Evolutionary conservation across 37 sponge, comb jelly and placozoan species (phyloP), one percentile per base, ranked within the genome.

Genomic region (Tethya wilhelma): DNA sequence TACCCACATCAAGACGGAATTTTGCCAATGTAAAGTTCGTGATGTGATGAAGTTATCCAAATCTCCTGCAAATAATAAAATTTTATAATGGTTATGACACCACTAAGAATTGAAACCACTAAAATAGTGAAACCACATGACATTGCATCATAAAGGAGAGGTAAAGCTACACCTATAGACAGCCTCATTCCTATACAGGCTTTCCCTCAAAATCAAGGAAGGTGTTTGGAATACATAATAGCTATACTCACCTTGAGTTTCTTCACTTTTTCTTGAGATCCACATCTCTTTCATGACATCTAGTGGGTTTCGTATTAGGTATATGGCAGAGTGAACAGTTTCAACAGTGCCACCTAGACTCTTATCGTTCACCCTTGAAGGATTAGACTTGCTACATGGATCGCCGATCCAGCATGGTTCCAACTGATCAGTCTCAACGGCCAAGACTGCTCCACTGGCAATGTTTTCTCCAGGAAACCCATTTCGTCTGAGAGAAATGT

Each of bases 391-490:
- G 19, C 22, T 23, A 59, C 36, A 34, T 22, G 26, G 38, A 14
- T 29, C 40, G 4, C 68, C 58, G 4, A 31, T 34, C 82, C 73
- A 72, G 25, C 38, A n/a, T 12, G 82, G 73, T 14, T 32, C 1
- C 9, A 44, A 23, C 32, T 82, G 70, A 36, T 84, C 78, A 56
- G 85, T 76, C 34, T 84, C 69, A 7, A 84, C 77, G n/a, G 69
- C 78, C 42, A 84, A 25, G 19, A 75, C 76, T 1, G 33, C 26
- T 22, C 60, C 76, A 34, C 77, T 76, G 58, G 62, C 22, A 9
- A 84, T 45, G 20, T 44, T 36, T 36, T 84, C 85, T 19, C 77
- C 85, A 30, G 69, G 43, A 39, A 37, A 68, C 9, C 77, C 77
- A 39, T 12, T 53, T 1, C 0, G 42, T 23, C 77, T 60, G 1